These are phyloP conservation scores for Plecturocebus donacophilus DNA, from an alignment of 2,113 vertebrate species.

Conservation along the genomic window DNA sequence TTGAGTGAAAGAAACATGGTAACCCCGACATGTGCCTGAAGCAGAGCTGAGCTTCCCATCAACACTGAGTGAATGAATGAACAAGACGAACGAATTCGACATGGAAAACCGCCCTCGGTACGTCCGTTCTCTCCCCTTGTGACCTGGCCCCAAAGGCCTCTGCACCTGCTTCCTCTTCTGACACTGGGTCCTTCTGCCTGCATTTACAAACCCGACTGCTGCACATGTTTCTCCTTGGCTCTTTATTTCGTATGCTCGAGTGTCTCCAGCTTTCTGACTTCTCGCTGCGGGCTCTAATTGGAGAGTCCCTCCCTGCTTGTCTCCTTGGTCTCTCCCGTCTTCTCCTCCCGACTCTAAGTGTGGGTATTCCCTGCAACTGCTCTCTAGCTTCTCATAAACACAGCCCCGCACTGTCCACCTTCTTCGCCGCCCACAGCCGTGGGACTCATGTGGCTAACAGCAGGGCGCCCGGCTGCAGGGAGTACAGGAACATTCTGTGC, in stretches of 20 bases:
- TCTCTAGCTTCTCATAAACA: not conserved
- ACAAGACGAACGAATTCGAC: rapidly evolving
- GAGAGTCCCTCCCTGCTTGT: not conserved
- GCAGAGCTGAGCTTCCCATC: not conserved
- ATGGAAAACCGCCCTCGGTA: rapidly evolving
- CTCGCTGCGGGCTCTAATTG: not conserved
- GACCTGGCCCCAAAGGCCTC: not conserved
- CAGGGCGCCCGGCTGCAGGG: not conserved
- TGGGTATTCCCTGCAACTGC: not conserved
- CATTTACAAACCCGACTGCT: not conserved
- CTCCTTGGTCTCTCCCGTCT: not conserved
- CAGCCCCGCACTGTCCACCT: not conserved
- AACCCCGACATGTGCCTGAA: not conserved
- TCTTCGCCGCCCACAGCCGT: not conserved
- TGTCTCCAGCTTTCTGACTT: not conserved
- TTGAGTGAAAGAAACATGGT: not conserved
- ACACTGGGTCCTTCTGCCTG: not conserved
- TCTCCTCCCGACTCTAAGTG: not conserved
- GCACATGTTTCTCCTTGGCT: not conserved
- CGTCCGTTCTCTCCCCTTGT: not conserved
- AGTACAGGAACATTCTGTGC: rapidly evolving
- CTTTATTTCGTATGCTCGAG: not conserved
- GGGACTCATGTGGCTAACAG: not conserved
- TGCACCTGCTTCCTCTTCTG: not conserved
- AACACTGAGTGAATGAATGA: not conserved